phyloP scores from a whole-genome alignment of 2,888 invertebrate species.

The Muschampia plurimacula region DNA sequence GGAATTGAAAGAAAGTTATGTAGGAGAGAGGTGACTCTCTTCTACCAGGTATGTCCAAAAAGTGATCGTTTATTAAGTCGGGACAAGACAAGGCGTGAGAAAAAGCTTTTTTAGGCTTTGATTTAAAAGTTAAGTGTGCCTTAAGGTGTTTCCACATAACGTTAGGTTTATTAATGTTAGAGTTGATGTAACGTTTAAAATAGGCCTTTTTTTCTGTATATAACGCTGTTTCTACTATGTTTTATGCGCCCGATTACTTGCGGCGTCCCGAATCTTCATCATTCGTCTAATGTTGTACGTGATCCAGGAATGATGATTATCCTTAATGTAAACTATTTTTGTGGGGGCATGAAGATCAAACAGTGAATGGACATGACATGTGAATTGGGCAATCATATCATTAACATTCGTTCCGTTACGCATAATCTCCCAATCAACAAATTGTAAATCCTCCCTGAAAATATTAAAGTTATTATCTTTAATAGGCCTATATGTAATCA shows the following conservation, averaged over 20 bases:
- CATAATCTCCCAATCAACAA: not conserved
- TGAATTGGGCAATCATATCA: not conserved
- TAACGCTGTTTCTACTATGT: not conserved
- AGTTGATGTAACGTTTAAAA: not conserved
- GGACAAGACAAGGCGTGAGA: not conserved
- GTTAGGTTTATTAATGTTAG: not conserved
- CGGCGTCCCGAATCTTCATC: not conserved
- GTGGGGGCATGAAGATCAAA: not conserved
- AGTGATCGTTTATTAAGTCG: not conserved
- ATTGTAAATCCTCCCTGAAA: not conserved
- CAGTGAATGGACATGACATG: not conserved
- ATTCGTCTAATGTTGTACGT: conserved; percentile 1
- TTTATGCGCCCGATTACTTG: not conserved
- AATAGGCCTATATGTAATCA: conserved; percentile 12
- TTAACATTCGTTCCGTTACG: not conserved
- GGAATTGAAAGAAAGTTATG: not conserved
- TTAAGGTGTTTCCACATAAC: conserved; percentile 12
- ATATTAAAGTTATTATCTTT: not conserved
- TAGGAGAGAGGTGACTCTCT: not conserved
- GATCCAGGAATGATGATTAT: not conserved
- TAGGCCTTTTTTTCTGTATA: conserved; percentile 9
- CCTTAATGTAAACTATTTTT: not conserved
- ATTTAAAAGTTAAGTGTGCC: conserved; percentile 51
- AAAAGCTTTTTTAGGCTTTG: not conserved
- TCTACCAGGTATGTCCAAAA: not conserved